Evolutionary conservation across 2,888 invertebrate species (phyloP).

Genomic region (Aleiodes testaceus): DNA sequence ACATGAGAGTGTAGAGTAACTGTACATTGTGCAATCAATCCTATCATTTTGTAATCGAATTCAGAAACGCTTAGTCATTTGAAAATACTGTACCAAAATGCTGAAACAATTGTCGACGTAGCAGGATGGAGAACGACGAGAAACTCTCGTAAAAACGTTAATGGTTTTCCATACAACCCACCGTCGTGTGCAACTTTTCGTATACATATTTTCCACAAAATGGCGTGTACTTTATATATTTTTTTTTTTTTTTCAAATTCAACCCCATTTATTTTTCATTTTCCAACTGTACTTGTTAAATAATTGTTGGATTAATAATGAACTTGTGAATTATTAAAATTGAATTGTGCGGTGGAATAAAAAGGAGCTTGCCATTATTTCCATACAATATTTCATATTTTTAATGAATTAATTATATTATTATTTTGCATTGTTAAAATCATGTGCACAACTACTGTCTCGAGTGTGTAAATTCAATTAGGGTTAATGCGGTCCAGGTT

Average conservation of each 20-base stretch:
- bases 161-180: slow-evolving; percentile 11
- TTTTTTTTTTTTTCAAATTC: no score
- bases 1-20: no score
- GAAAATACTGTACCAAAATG: slow-evolving; percentile 20
- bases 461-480: slow-evolving; percentile 29
- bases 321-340: not conserved
- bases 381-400: not conserved
- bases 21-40: slow-evolving; percentile 33
- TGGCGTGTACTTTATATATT: not conserved
- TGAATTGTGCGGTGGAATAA: not conserved
- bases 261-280: not conserved
- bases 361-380: not conserved
- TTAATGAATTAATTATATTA: not conserved
- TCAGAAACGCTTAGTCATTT: slow-evolving; percentile 31
- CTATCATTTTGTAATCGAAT: slow-evolving; percentile 15
- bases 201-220: not conserved
- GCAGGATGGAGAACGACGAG: not conserved
- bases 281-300: not conserved
- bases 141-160: slow-evolving; percentile 8
- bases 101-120: slow-evolving; percentile 30
- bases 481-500: slow-evolving; percentile 16
- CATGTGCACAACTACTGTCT: slow-evolving; percentile 7
- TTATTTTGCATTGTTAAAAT: not conserved
- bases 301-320: not conserved
- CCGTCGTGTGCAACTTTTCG: slow-evolving; percentile 6